phyloP scores from a whole-genome alignment of 2,113 vertebrate species.

The Jacana jacana region DNA sequence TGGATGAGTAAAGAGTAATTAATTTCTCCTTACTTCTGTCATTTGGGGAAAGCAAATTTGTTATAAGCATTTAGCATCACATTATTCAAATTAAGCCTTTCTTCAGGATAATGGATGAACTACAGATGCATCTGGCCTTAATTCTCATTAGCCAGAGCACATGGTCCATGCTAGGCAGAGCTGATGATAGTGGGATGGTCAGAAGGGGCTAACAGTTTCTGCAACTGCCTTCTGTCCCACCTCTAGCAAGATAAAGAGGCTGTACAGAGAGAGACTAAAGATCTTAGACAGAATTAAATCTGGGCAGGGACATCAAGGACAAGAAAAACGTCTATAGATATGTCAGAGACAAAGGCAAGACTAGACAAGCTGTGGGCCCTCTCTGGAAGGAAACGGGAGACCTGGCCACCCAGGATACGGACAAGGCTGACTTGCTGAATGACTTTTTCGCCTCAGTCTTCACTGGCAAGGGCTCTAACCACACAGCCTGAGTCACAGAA shows the following conservation, averaged over 20 bases:
- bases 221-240: not conserved
- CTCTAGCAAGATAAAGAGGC: not conserved
- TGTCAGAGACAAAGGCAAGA: too few species aligned
- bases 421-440: too few species aligned
- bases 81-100: not conserved
- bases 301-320: too few species aligned
- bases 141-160: not conserved
- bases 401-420: too few species aligned
- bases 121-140: not conserved
- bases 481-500: too few species aligned
- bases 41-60: not conserved
- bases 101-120: not conserved
- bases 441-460: too few species aligned
- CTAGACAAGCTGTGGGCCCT: too few species aligned
- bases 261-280: not conserved
- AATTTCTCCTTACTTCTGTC: not conserved
- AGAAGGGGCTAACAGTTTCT: not conserved
- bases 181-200: not conserved
- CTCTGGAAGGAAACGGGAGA: too few species aligned
- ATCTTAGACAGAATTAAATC: too few species aligned
- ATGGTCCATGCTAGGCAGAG: not conserved
- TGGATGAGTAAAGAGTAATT: not conserved
- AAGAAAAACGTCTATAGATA: too few species aligned
- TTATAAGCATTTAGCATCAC: not conserved
- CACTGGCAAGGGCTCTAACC: too few species aligned